Evolutionary conservation across 2,888 invertebrate genomes (phyloP).

Genomic region (Parnassius glacialis): DNA sequence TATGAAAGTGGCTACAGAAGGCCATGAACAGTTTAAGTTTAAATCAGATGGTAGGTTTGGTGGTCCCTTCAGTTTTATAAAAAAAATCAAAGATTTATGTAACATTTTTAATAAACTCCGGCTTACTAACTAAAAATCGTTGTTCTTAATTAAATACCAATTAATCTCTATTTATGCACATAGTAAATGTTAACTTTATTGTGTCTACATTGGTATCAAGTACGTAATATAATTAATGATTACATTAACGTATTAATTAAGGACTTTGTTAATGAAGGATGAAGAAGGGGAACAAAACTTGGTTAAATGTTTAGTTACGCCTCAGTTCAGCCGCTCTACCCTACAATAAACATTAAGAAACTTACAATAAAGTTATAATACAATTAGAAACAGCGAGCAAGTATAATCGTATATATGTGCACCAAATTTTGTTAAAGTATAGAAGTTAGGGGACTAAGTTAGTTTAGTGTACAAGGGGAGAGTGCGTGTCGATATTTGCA

Average conservation of each 20-base stretch:
- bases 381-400: conserved; percentile 14
- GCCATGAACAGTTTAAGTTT: too few relatives aligned
- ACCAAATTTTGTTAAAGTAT: conserved; percentile 14
- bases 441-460: conserved; percentile 12
- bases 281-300: conserved; percentile 18
- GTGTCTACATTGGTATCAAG: conserved; percentile 9
- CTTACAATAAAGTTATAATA: conserved; percentile 25
- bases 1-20: too few relatives aligned
- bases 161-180: too few relatives aligned
- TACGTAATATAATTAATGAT: conserved; percentile 12
- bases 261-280: conserved; percentile 10
- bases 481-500: conserved; percentile 11
- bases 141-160: too few relatives aligned
- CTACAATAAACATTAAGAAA: conserved; percentile 22
- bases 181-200: not conserved
- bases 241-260: conserved; percentile 15
- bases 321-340: conserved; percentile 13
- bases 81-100: too few relatives aligned
- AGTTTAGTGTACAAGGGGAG: not conserved
- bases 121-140: too few relatives aligned
- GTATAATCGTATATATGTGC: conserved; percentile 1
- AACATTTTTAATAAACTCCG: too few relatives aligned
- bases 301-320: conserved; percentile 15
- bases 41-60: too few relatives aligned
- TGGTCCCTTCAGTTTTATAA: too few relatives aligned